Percentiles rank a stretch among this genome's conserved stretches.
Conservation (phyloP, 1,140 invertebrate species). For the Agrypnia vestita region DNA sequence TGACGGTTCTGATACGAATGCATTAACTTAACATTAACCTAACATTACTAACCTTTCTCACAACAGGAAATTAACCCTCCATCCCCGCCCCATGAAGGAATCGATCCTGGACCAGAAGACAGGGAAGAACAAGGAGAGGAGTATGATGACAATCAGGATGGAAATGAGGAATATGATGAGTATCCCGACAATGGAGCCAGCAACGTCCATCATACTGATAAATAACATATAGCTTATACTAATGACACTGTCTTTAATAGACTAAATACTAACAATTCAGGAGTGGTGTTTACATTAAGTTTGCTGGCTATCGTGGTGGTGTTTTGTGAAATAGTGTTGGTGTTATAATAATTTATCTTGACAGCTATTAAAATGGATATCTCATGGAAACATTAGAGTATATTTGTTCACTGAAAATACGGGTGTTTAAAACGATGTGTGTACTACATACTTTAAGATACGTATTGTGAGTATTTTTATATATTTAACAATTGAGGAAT, state of each 20-base stretch:
- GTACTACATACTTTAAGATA: slow-evolving; percentile 11
- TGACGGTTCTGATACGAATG: background rate
- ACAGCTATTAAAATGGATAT: background rate
- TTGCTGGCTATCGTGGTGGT: slow-evolving; percentile 26
- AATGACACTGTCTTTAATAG: slow-evolving; percentile 51
- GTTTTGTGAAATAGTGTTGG: slow-evolving; percentile 33
- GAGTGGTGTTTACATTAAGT: slow-evolving; percentile 38
- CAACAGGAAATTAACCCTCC: slow-evolving; percentile 65
- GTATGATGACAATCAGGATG: slow-evolving; percentile 73
- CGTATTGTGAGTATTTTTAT: slow-evolving; percentile 13
- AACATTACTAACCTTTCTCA: slow-evolving; percentile 60
- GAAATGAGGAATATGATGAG: slow-evolving; percentile 74
- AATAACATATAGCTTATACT: slow-evolving; percentile 60
- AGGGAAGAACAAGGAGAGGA: slow-evolving; percentile 68
- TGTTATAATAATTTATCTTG: slow-evolving; percentile 44
- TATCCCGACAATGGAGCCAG: slow-evolving; percentile 72
- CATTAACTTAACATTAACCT: slow-evolving; percentile 50
- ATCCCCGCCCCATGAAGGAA: slow-evolving; percentile 61
- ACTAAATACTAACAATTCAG: slow-evolving; percentile 53
- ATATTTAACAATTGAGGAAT: background rate
- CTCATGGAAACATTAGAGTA: background rate
- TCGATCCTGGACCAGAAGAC: slow-evolving; percentile 66
- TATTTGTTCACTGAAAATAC: slow-evolving; percentile 18
- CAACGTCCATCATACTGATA: slow-evolving; percentile 63
- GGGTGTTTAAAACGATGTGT: slow-evolving; percentile 20